Percentiles rank a stretch among this genome's conserved stretches.
These are phyloP conservation scores for Coendou prehensilis DNA, from an alignment of 2,797 vertebrate genomes.

Conservation along the genomic window DNA sequence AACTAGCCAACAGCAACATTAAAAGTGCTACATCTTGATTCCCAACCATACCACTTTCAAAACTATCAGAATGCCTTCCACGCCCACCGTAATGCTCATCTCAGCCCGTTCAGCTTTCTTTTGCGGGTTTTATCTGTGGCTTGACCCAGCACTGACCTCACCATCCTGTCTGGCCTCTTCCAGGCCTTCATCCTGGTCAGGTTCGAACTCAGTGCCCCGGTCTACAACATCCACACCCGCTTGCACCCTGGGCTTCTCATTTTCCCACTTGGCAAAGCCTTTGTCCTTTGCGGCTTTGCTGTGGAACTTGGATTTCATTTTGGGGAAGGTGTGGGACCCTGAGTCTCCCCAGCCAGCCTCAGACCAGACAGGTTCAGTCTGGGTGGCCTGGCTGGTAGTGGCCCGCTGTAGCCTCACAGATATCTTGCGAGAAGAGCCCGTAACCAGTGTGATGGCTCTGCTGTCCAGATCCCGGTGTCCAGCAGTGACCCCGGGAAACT, in stretches of 20 bases:
- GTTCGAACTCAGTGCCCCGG: slow-evolving; percentile 78
- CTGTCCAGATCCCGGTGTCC: slow-evolving; percentile 90
- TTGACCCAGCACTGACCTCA: slow-evolving; percentile 87
- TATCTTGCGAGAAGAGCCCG: slow-evolving; percentile 96
- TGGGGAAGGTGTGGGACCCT: slow-evolving; percentile 97
- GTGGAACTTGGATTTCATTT: slow-evolving; percentile 95
- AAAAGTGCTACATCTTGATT: not conserved
- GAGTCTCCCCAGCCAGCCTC: slow-evolving; percentile 93
- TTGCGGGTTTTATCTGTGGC: not conserved
- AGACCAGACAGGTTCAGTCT: slow-evolving; percentile 96
- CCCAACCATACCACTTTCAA: not conserved
- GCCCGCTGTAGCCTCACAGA: slow-evolving; percentile 96
- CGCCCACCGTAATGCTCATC: accelerated
- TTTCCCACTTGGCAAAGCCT: slow-evolving; percentile 96
- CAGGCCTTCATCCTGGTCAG: slow-evolving; percentile 88
- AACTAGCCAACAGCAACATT: not conserved
- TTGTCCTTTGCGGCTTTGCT: slow-evolving; percentile 94
- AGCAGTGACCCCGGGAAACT: slow-evolving; percentile 92
- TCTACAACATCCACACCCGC: slow-evolving; percentile 84
- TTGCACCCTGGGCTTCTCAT: slow-evolving; percentile 89
- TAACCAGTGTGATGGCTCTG: slow-evolving; percentile 96
- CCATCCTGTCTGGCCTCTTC: slow-evolving; percentile 89
- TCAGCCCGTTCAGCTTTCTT: not conserved
- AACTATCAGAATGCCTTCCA: not conserved
- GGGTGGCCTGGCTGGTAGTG: slow-evolving; percentile 96